Evolutionary conservation across 2,797 vertebrate genomes (phyloP).

Genomic region (Pelodytes ibericus): DNA sequence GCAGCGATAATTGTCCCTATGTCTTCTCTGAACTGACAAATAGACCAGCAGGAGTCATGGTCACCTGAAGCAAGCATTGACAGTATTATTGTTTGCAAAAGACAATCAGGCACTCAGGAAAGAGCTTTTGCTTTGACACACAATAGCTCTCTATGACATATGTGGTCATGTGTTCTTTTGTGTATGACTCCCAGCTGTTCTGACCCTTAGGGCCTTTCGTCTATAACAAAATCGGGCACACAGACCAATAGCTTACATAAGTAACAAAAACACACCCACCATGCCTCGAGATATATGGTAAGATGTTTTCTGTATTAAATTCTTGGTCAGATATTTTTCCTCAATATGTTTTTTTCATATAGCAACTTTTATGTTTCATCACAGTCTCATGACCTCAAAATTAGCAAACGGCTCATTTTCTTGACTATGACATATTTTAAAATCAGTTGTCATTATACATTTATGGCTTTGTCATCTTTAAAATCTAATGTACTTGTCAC

Average conservation of each 20-base stretch:
- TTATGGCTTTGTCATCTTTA: conserved; percentile 72
- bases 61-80: conserved; percentile 67
- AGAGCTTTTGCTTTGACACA: conserved; percentile 67
- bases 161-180: conserved; percentile 62
- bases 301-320: conserved; percentile 56
- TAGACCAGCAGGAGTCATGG: conserved; percentile 70
- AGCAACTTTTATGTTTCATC: conserved; percentile 48
- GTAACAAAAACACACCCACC: conserved; percentile 64
- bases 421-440: conserved; percentile 39
- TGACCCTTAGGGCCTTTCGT: conserved; percentile 69
- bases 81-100: conserved; percentile 69
- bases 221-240: conserved; percentile 68
- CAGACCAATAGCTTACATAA: conserved; percentile 66
- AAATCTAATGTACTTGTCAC: conserved; percentile 68
- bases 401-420: conserved; percentile 54
- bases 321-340: conserved; percentile 49
- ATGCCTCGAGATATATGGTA: conserved; percentile 64
- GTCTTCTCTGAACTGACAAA: conserved; percentile 69
- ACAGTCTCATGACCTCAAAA: conserved; percentile 55
- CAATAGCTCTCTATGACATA: conserved; percentile 64
- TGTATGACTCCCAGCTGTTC: conserved; percentile 69
- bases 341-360: conserved; percentile 40
- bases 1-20: conserved; percentile 75
- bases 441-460: conserved; percentile 64
- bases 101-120: conserved; percentile 67